phyloP scores from a whole-genome alignment of 2,113 vertebrate species.

The Etia nguti region DNA sequence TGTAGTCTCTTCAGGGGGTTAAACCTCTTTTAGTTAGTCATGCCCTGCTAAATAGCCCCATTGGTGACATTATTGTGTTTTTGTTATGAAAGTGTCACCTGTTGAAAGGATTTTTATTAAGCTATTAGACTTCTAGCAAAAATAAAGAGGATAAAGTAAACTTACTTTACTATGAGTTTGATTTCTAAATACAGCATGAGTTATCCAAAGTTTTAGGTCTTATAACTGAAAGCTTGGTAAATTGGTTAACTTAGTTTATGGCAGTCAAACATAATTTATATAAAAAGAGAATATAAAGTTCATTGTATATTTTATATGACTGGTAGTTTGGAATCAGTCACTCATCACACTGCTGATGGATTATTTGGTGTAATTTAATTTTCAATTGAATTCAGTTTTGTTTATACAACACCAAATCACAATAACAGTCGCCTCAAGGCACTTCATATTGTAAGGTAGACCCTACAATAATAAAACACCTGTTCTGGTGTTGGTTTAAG shows the following conservation, averaged over 20 bases:
- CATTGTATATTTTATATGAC: background rate
- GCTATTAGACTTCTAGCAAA: background rate
- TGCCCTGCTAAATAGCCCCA: background rate
- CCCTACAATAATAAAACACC: background rate
- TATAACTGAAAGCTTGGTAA: background rate
- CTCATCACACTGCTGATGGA: background rate
- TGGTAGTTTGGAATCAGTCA: background rate
- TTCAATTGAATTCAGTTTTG: background rate
- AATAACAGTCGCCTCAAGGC: background rate
- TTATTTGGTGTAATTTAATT: background rate
- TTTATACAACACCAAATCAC: background rate
- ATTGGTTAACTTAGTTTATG: background rate
- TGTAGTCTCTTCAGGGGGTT: background rate
- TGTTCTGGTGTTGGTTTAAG: background rate
- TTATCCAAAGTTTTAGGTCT: background rate
- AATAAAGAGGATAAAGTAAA: background rate
- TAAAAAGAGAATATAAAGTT: background rate
- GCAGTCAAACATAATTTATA: background rate
- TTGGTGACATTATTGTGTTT: background rate
- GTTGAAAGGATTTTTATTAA: background rate
- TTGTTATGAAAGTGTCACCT: background rate
- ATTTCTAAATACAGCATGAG: background rate
- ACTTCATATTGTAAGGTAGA: background rate
- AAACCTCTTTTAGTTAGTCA: background rate
- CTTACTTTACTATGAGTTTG: background rate